Conservation (phyloP, 2,797 vertebrate species). For the Micropoecilia bifurca region DNA sequence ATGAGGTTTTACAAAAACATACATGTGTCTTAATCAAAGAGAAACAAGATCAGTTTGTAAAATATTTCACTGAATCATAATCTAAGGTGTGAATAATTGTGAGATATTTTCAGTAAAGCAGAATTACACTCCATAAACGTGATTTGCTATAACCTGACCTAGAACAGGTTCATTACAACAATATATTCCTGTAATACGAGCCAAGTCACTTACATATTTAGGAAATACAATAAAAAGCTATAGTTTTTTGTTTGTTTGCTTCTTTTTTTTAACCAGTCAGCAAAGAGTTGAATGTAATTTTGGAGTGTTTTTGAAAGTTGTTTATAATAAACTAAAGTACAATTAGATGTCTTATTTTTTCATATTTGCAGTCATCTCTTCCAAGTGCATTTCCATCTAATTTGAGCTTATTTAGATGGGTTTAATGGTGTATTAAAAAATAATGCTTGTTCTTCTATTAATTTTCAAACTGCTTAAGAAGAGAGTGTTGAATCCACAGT, state of each 20-base stretch:
- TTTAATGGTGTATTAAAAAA: background rate
- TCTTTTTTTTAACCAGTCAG: background rate
- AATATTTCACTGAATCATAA: background rate
- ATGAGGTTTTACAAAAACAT: background rate
- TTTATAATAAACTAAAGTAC: background rate
- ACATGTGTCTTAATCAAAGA: background rate
- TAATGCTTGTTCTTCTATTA: background rate
- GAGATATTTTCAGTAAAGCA: background rate
- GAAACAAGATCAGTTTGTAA: background rate
- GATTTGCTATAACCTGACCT: background rate
- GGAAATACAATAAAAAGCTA: background rate
- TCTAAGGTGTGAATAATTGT: background rate
- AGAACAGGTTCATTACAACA: background rate
- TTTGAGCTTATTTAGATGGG: background rate
- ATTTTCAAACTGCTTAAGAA: background rate
- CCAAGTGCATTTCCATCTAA: background rate
- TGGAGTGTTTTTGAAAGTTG: background rate
- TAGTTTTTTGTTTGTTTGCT: background rate
- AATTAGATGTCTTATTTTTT: background rate
- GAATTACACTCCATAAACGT: background rate
- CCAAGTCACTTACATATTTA: background rate
- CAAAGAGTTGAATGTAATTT: background rate
- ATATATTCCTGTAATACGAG: background rate
- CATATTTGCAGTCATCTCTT: background rate
- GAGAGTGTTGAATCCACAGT: background rate